Conservation (phyloP, 1,140 invertebrate species). For the Coptotermes formosanus region DNA sequence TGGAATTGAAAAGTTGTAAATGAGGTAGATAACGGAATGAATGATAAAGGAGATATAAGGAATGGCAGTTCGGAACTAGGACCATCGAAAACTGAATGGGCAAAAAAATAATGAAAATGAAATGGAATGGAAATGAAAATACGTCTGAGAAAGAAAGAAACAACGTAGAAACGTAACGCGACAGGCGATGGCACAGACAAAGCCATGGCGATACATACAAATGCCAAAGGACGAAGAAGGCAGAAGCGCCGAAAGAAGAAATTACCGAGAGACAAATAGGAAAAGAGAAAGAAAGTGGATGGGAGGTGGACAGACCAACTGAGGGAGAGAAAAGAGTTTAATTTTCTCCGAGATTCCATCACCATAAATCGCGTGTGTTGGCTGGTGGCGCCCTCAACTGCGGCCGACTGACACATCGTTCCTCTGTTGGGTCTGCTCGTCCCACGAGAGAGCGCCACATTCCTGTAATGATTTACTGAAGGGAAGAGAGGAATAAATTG, state of each 20-base stretch:
- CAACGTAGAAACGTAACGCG: neutral
- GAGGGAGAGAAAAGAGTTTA: constrained; percentile 19
- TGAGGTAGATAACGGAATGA: neutral
- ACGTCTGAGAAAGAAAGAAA: neutral
- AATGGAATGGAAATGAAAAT: constrained; percentile 17
- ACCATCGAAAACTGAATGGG: neutral
- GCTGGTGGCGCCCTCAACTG: neutral
- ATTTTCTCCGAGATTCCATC: constrained; percentile 29
- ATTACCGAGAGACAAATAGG: constrained; percentile 11
- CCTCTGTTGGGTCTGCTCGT: neutral
- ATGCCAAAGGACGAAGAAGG: neutral
- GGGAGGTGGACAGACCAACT: neutral
- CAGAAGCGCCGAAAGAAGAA: neutral
- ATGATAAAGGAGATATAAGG: neutral
- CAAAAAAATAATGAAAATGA: constrained; percentile 8
- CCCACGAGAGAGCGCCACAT: neutral
- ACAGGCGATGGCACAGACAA: neutral
- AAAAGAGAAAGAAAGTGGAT: neutral
- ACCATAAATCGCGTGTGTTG: constrained; percentile 25
- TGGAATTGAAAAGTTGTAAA: too few species aligned
- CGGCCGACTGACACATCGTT: neutral
- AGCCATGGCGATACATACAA: neutral
- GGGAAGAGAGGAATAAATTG: neutral
- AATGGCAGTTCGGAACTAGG: neutral
- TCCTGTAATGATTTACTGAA: constrained; percentile 5